Conservation (phyloP, 2,888 invertebrate genomes). For the Mythimna pallens region DNA sequence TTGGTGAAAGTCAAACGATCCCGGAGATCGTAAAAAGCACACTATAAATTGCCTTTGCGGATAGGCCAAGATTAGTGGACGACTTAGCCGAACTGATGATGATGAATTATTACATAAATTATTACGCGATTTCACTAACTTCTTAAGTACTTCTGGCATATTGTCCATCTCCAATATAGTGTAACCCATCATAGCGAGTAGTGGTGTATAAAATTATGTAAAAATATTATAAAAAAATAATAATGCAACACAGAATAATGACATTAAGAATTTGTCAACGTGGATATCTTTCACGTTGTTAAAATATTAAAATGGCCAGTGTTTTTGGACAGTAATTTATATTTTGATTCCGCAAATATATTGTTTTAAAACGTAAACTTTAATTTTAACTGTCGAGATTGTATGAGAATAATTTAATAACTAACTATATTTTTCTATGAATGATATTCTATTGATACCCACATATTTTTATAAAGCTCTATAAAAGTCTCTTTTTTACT, state of each 20-base stretch:
- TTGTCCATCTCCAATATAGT: conserved; percentile 74
- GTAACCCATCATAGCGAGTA: conserved; percentile 69
- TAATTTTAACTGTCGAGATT: too few relatives aligned
- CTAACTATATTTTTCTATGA: background rate
- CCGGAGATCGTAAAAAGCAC: background rate
- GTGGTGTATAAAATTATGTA: conserved; percentile 47
- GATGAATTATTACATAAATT: background rate
- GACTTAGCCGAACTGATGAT: background rate
- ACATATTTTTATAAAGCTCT: conserved; percentile 13
- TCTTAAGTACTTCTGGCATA: conserved; percentile 71
- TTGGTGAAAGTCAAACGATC: background rate
- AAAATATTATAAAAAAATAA: conserved; percentile 55
- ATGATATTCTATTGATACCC: background rate
- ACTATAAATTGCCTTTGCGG: too few relatives aligned
- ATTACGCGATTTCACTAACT: conserved; percentile 66
- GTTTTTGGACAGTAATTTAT: background rate
- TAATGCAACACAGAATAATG: conserved; percentile 29
- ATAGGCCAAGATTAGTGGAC: too few relatives aligned
- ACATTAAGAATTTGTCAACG: conserved; percentile 29
- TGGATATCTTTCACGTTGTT: conserved; percentile 1
- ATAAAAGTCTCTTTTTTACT: background rate
- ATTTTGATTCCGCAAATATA: background rate
- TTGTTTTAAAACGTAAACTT: background rate
- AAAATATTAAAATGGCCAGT: conserved; percentile 31
- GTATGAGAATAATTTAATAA: background rate